Evolutionary conservation across 2,888 invertebrate genomes (phyloP), one percentile per base, ranked within the genome.

Genomic region (Pegoplata infirma): DNA sequence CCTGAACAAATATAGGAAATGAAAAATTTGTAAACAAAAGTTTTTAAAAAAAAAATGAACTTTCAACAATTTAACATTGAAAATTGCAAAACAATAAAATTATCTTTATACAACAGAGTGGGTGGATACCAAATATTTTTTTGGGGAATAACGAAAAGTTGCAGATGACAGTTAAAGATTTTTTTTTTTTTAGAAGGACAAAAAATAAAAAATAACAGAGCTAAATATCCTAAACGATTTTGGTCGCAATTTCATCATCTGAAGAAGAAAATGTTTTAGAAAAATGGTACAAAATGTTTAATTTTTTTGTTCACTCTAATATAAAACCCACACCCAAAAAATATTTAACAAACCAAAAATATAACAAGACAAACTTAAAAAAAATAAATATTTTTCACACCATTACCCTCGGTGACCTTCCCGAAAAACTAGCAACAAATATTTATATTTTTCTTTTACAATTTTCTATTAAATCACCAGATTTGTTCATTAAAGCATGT

Each of bases 1-100:
- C 78, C 69, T 78, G 78, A 78, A 36, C 61, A 61, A 66, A 59
- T 69, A 64, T 46, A n/a, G 17, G 46, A 73, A 77, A 51, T 68
- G 21, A 36, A 68, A 40, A 21, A n/a, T 21, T 46, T 23, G n/a
- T 8, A 67, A 55, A 44, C 16, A 55, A 40, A 59, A 32, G 2
- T 36, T 36, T 12, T 12, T 28, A 56, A 28, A 16, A n/a, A 28
- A 69, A 25, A n/a, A n/a, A n/a, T n/a, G 1, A 23, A 58, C 32
- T 23, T 7, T 53, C 32, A 67, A 56, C 32, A n/a, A 40, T 44
- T 56, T 14, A 23, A 19, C 17, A 72, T 4, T 25, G 25, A 73
- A 64, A 21, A 10, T 21, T 66, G 23, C 32, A 59, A 59, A 66
- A 59, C 58, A 59, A 46, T 51, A 32, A 44, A 10, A 66, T 5